These are phyloP conservation scores for Poecilobothrus nobilitatus DNA, from an alignment of 2,888 invertebrate species.

Conservation along the genomic window DNA sequence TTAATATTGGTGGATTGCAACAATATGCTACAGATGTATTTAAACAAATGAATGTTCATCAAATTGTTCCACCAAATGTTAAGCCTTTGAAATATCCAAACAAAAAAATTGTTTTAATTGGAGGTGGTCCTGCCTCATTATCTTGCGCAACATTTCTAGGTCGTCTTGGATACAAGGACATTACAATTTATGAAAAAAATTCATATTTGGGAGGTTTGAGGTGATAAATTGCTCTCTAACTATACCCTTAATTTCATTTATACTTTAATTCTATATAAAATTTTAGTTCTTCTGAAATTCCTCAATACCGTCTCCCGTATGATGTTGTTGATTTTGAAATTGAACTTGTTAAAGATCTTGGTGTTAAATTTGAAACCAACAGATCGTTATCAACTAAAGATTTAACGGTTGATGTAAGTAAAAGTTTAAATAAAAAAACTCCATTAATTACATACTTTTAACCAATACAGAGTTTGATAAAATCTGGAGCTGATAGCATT, in stretches of 20 bases:
- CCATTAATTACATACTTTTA: background rate
- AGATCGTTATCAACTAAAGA: slow-evolving; percentile 62
- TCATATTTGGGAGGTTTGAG: slow-evolving; percentile 82
- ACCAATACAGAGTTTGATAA: slow-evolving; percentile 52
- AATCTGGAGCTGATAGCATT: slow-evolving; percentile 64
- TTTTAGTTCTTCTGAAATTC: slow-evolving; percentile 84
- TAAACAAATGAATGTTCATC: slow-evolving; percentile 86
- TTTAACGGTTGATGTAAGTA: slow-evolving; percentile 58
- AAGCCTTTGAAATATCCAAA: slow-evolving; percentile 44
- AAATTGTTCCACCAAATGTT: slow-evolving; percentile 69
- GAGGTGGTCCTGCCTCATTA: slow-evolving; percentile 93
- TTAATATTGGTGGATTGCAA: slow-evolving; percentile 97
- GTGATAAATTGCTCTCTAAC: too few relatives aligned
- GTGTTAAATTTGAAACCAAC: slow-evolving; percentile 76
- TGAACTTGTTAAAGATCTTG: slow-evolving; percentile 81
- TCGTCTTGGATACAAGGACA: slow-evolving; percentile 80
- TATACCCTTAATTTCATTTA: slow-evolving; percentile 16
- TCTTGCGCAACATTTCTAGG: slow-evolving; percentile 95
- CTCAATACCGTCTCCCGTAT: slow-evolving; percentile 90
- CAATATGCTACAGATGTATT: slow-evolving; percentile 96
- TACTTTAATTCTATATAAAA: background rate
- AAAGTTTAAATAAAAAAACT: slow-evolving; percentile 1
- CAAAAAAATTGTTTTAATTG: slow-evolving; percentile 70
- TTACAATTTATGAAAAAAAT: slow-evolving; percentile 89
- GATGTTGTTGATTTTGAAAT: slow-evolving; percentile 91